Conservation (phyloP, 2,113 vertebrate genomes). For the Myrmophylax atrothorax region DNA sequence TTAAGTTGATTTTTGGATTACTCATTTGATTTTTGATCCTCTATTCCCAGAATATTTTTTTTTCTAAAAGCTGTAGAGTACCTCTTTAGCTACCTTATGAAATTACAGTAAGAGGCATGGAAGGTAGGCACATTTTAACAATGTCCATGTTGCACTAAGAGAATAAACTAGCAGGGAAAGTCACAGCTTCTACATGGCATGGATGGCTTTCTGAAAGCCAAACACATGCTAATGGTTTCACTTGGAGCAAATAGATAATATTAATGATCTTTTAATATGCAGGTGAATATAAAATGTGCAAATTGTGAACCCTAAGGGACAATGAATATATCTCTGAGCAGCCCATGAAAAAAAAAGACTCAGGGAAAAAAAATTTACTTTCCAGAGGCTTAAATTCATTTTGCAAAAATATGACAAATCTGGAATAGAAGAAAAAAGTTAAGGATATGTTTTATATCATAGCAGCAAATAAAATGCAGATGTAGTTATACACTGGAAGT, state of each 20-base stretch:
- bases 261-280: background rate
- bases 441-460: background rate
- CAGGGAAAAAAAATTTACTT: background rate
- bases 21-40: background rate
- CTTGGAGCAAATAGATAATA: conserved; percentile 3
- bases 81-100: background rate
- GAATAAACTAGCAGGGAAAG: background rate
- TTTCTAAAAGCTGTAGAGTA: background rate
- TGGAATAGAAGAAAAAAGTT: background rate
- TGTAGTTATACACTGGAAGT: background rate
- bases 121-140: background rate
- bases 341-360: background rate
- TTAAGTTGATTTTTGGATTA: background rate
- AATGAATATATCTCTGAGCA: background rate
- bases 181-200: background rate
- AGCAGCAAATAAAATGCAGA: background rate
- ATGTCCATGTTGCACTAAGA: background rate
- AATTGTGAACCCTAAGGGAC: background rate
- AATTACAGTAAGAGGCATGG: background rate
- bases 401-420: background rate
- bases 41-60: background rate
- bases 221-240: background rate
- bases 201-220: background rate
- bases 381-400: background rate
- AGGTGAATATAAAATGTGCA: background rate